Evolutionary conservation across 2,888 invertebrate genomes (phyloP), one percentile per base, ranked within the genome.

Genomic region (Graphium colonna): DNA sequence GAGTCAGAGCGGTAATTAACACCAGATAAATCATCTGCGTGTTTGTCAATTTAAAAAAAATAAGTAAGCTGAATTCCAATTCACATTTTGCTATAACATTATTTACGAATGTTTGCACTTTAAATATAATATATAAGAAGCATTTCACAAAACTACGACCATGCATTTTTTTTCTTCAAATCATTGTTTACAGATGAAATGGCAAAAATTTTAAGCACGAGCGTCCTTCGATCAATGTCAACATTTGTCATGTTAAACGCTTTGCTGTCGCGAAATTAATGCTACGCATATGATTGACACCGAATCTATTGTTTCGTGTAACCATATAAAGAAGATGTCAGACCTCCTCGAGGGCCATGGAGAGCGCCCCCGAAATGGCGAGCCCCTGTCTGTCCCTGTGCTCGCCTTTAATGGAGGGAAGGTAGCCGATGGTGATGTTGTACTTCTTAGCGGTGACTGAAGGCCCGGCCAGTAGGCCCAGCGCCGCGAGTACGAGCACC

Each of bases 341-440:
- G 40, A 97, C 96, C 91, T 95, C 93, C 65, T 96, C 93, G 53
- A 98, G 91, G 49, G 98, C 98, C 92, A 95, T 93, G 42, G 96
- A 93, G 63, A 98, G 92, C 50, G 98, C 98, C 53, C 98, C 98
- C 49, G 97, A 96, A 70, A 97, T 95, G 61, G 95, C 92, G 68
- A 97, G 91, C 15, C 97, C 97, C 83, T 96, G 95, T 60, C 95
- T 92, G 76, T 94, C 95, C 69, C 93, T 93, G 63, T 93, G 91
- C 51, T 92, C 93, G 67, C 95, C 96, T 79, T 92, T 95, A 75
- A 95, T 92, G 52, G 96, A 95, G 48, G 96, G 95, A 73, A 97
- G 91, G 85, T 96, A 97, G 60, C 97, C 97, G 69, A 97, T 92
- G 67, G 94, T 95, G 71, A 97, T 91, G 68, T 84, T 86, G 75